Conservation (phyloP, 2,888 invertebrate genomes). For the Ceraclea dissimilis region DNA sequence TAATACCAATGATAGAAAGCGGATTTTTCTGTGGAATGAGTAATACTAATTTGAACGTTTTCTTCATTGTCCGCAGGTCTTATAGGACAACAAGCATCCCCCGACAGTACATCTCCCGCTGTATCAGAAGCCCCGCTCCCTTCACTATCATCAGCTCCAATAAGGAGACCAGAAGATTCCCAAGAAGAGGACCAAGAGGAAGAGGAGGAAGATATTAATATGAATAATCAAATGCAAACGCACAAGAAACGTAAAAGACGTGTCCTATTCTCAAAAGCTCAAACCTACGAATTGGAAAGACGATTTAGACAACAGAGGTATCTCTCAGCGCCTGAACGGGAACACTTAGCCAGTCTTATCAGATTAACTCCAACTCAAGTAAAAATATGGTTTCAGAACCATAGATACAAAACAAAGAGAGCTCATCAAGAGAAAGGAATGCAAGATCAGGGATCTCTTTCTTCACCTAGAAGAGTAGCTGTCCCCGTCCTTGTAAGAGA, state of each 20-base stretch:
- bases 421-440: slow-evolving; percentile 89
- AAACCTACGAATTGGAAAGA: slow-evolving; percentile 92
- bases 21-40: too few species aligned
- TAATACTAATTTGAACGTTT: too few species aligned
- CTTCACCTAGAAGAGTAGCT: slow-evolving; percentile 85
- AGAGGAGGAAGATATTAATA: slow-evolving; percentile 41
- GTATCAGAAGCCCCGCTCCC: slow-evolving; percentile 54
- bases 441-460: slow-evolving; percentile 58
- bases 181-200: slow-evolving; percentile 57
- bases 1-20: too few species aligned
- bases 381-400: slow-evolving; percentile 99
- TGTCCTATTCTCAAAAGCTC: slow-evolving; percentile 94
- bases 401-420: slow-evolving; percentile 98
- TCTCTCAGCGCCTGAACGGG: slow-evolving; percentile 94
- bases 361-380: slow-evolving; percentile 95
- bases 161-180: slow-evolving; percentile 42
- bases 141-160: slow-evolving; percentile 35
- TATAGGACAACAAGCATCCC: slow-evolving; percentile 66
- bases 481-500: slow-evolving; percentile 92
- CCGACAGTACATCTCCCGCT: slow-evolving; percentile 83
- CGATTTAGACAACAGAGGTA: slow-evolving; percentile 94
- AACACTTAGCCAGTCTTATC: slow-evolving; percentile 92
- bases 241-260: slow-evolving; percentile 92
- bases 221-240: slow-evolving; percentile 39
- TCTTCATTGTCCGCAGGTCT: slow-evolving; percentile 35